A percentile compares a stretch with the other conserved stretches of the same genome.
Evolutionary conservation across 2,113 vertebrate genomes (phyloP).

Genomic region (Sylvietta virens): DNA sequence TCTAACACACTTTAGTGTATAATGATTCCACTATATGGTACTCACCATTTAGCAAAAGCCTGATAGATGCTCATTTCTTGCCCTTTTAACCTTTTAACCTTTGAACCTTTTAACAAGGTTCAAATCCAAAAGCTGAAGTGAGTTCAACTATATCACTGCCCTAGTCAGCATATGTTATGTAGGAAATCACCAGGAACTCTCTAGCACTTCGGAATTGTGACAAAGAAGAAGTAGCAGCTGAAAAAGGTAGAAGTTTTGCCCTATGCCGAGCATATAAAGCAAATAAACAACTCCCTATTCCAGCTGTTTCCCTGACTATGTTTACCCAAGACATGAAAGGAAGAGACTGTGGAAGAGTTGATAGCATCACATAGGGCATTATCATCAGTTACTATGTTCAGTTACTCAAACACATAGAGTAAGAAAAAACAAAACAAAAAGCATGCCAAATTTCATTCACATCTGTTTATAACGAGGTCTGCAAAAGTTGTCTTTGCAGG

Average conservation of each 20-base stretch:
- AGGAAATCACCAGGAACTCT: not conserved
- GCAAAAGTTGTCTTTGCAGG: not conserved
- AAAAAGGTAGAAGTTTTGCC: not conserved
- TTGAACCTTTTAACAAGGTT: not conserved
- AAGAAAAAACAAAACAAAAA: not conserved
- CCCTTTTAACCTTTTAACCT: too few relatives aligned
- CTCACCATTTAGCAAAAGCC: not conserved
- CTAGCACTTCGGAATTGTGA: not conserved
- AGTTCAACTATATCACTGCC: not conserved
- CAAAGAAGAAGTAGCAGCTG: not conserved
- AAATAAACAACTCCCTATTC: not conserved
- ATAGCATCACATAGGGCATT: rapidly evolving
- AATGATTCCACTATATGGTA: not conserved
- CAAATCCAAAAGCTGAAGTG: not conserved
- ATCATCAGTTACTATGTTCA: not conserved
- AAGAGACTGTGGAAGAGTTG: not conserved
- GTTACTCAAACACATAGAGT: not conserved
- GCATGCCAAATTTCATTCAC: not conserved
- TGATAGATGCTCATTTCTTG: not conserved
- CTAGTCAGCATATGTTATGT: rapidly evolving
- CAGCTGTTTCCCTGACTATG: not conserved
- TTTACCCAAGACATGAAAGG: not conserved
- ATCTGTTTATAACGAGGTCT: not conserved
- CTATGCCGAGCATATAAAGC: not conserved
- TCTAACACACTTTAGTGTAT: not conserved